Conservation (phyloP, 1,140 invertebrate species). For the Matsumurasca onukii region DNA sequence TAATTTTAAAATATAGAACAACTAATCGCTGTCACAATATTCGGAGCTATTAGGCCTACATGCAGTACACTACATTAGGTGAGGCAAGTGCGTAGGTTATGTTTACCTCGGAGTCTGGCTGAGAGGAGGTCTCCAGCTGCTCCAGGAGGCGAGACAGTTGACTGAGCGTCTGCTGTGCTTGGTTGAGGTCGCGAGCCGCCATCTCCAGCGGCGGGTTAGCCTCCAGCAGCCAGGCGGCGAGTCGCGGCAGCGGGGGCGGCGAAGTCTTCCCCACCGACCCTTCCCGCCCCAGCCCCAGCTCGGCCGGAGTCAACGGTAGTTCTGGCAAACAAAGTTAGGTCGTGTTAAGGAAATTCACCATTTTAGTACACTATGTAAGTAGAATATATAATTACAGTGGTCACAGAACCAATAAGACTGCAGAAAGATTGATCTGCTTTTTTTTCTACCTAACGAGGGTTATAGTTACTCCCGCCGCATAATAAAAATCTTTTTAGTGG, state of each 20-base stretch:
- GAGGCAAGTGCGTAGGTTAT: no score
- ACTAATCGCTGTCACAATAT: no score
- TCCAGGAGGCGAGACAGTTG: conserved; percentile 61
- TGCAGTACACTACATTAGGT: no score
- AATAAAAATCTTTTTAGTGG: no score
- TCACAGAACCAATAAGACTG: neutral
- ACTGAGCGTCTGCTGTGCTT: conserved; percentile 63
- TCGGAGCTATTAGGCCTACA: no score
- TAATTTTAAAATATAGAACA: no score
- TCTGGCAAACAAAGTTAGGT: conserved; percentile 46
- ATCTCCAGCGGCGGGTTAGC: conserved; percentile 56
- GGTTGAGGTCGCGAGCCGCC: conserved; percentile 58
- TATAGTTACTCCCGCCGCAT: neutral
- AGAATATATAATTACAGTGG: neutral
- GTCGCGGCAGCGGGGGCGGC: conserved; percentile 35
- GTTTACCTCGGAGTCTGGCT: conserved; percentile 43
- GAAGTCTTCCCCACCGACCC: conserved; percentile 19
- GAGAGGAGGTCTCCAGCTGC: conserved; percentile 48
- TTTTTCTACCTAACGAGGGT: no score
- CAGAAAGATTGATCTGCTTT: neutral
- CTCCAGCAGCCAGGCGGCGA: conserved; percentile 49
- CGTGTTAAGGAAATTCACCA: conserved; percentile 3
- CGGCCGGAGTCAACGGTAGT: no score
- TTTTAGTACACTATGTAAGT: neutral
- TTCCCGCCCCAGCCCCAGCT: conserved; percentile 1